phyloP scores from a whole-genome alignment of 2,797 vertebrate genomes.

The Hafferia zeledoni region DNA sequence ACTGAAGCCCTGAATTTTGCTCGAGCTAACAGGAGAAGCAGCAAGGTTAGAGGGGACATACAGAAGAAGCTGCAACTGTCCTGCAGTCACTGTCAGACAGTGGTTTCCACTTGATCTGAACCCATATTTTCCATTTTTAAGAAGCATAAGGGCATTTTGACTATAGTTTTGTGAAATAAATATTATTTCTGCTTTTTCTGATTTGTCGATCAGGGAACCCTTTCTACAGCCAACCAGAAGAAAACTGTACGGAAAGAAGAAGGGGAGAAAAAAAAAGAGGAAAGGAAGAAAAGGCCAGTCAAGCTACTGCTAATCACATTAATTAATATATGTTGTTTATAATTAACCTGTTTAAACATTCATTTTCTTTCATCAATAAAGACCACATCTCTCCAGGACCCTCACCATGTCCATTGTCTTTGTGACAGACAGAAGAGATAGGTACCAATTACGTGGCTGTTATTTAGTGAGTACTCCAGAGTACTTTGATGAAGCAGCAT shows the following conservation, averaged over 20 bases:
- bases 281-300: not conserved
- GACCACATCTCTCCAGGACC: not conserved
- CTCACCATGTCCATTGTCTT: not conserved
- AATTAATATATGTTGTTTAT: constrained; percentile 4
- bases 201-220: not conserved
- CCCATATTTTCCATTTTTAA: not conserved
- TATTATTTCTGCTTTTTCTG: not conserved
- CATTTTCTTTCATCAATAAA: not conserved
- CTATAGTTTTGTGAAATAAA: not conserved
- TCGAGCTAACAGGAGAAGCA: not conserved
- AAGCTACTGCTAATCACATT: not conserved
- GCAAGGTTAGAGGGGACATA: not conserved
- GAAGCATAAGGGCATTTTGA: not conserved
- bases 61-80: not conserved
- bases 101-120: not conserved
- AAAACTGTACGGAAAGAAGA: not conserved
- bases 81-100: not conserved
- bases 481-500: constrained; percentile 28
- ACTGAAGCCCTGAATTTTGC: not conserved
- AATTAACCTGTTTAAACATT: not conserved
- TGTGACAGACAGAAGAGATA: not conserved
- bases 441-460: constrained; percentile 23
- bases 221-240: not conserved
- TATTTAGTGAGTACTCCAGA: not conserved
- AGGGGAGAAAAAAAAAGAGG: not conserved